Percentiles rank a stretch among this genome's conserved stretches.
Evolutionary conservation across 2,113 vertebrate species (phyloP).

Genomic region (Anoura caudifer): DNA sequence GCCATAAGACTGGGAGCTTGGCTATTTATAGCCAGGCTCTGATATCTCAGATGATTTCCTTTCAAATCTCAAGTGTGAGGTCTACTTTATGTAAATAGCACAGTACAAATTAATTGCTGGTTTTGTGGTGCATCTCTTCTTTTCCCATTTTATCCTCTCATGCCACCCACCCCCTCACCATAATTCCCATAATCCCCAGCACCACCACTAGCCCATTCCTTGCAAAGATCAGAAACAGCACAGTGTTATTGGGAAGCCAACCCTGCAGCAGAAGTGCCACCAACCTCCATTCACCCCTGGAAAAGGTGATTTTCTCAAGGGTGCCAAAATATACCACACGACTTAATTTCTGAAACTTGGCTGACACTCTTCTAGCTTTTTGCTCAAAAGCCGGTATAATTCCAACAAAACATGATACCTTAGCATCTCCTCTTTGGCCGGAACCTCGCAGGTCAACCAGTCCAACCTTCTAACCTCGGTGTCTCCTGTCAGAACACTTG

Average conservation of each 20-base stretch:
- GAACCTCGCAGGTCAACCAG: background rate
- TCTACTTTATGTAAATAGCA: slow-evolving; percentile 63
- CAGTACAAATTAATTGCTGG: slow-evolving; percentile 48
- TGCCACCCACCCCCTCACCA: background rate
- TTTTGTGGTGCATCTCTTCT: slow-evolving; percentile 4
- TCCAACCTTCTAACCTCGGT: background rate
- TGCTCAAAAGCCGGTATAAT: background rate
- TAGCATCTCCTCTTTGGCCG: background rate
- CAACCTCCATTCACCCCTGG: background rate
- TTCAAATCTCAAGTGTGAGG: slow-evolving; percentile 55
- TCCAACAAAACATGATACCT: background rate
- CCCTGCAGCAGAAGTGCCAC: background rate
- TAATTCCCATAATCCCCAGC: background rate
- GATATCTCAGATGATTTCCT: slow-evolving; percentile 52
- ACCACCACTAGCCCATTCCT: background rate
- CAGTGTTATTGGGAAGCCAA: background rate
- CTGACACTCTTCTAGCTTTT: background rate
- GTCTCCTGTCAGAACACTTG: background rate
- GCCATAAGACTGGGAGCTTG: background rate
- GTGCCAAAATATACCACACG: background rate
- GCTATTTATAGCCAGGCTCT: slow-evolving; percentile 45
- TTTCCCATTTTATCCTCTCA: background rate
- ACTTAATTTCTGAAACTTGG: background rate
- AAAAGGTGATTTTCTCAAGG: background rate
- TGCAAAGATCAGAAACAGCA: background rate